Conservation (phyloP, 1,140 invertebrate genomes). For the Oncopeltus fasciatus region DNA sequence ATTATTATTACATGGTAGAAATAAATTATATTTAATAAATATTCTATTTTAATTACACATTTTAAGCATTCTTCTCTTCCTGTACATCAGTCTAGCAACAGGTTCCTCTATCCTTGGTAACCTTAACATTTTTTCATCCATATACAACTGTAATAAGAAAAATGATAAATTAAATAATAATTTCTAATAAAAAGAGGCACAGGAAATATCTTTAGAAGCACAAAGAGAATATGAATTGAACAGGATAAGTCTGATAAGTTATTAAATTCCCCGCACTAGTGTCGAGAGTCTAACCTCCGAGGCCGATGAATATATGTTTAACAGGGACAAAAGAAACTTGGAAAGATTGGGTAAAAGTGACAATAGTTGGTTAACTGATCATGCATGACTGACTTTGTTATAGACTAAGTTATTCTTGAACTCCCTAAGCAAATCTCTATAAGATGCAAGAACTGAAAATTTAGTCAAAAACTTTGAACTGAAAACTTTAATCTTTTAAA, state of each 20-base stretch:
- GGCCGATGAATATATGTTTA: too few relatives aligned
- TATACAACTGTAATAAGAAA: not conserved
- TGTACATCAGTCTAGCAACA: conserved; percentile 9
- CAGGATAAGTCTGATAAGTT: not conserved
- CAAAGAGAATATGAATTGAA: not conserved
- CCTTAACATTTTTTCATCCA: not conserved
- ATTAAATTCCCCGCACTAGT: not conserved
- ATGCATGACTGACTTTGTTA: too few relatives aligned
- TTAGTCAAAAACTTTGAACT: too few relatives aligned
- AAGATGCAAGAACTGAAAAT: too few relatives aligned
- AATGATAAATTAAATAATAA: not conserved
- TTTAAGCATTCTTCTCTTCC: not conserved
- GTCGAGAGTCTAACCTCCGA: too few relatives aligned
- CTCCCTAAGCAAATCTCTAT: too few relatives aligned
- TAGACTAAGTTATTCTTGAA: too few relatives aligned
- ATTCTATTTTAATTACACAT: not conserved
- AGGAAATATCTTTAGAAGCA: not conserved
- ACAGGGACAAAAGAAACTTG: too few relatives aligned
- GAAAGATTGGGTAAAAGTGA: too few relatives aligned
- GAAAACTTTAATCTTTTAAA: too few relatives aligned
- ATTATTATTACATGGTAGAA: not conserved
- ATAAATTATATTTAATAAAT: conserved; percentile 6
- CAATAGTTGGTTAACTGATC: too few relatives aligned
- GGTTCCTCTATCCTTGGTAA: not conserved
- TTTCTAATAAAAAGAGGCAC: not conserved